These are phyloP conservation scores for Etheostoma cragini DNA, from an alignment of 2,113 vertebrate species.

Conservation along the genomic window DNA sequence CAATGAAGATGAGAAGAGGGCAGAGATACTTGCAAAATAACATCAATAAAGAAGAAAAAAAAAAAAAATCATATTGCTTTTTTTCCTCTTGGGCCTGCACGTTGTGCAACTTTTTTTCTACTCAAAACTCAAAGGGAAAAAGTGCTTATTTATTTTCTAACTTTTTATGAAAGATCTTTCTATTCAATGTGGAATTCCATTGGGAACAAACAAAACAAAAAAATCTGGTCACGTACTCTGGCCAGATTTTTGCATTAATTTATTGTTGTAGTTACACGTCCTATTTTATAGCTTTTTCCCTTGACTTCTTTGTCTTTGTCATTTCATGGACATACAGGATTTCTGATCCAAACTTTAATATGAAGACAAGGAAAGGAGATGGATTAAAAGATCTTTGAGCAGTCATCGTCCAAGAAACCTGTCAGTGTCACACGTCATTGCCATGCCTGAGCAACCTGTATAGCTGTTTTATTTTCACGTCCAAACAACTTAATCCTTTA, in stretches of 20 bases:
- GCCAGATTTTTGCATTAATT: conserved; percentile 76
- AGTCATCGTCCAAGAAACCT: conserved; percentile 35
- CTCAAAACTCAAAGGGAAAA: conserved; percentile 88
- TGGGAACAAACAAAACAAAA: conserved; percentile 53
- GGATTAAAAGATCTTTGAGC: conserved; percentile 20
- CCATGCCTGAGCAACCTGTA: conserved; percentile 23
- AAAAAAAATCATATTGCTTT: conserved; percentile 5
- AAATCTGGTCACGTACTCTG: conserved; percentile 40
- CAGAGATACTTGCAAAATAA: conserved; percentile 33
- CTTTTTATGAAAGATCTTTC: conserved; percentile 96
- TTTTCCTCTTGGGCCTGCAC: conserved; percentile 71
- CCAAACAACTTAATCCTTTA: conserved; percentile 22
- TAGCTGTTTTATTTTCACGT: conserved; percentile 38
- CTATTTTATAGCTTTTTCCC: conserved; percentile 43
- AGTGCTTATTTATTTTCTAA: conserved; percentile 99
- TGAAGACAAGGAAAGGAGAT: conserved; percentile 18
- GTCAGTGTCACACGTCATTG: conserved; percentile 16
- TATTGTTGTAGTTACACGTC: conserved; percentile 57
- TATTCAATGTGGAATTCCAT: conserved; percentile 86
- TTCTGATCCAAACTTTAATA: conserved; percentile 6
- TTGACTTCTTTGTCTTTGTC: conserved; percentile 23
- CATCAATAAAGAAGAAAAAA: conserved; percentile 19
- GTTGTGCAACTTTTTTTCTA: conserved; percentile 93
- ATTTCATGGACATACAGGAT: conserved; percentile 17
- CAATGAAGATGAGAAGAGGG: conserved; percentile 45